Evolutionary conservation across 2,113 vertebrate genomes (phyloP), one percentile per base, ranked within the genome.

Genomic region (Lagopus leucura): DNA sequence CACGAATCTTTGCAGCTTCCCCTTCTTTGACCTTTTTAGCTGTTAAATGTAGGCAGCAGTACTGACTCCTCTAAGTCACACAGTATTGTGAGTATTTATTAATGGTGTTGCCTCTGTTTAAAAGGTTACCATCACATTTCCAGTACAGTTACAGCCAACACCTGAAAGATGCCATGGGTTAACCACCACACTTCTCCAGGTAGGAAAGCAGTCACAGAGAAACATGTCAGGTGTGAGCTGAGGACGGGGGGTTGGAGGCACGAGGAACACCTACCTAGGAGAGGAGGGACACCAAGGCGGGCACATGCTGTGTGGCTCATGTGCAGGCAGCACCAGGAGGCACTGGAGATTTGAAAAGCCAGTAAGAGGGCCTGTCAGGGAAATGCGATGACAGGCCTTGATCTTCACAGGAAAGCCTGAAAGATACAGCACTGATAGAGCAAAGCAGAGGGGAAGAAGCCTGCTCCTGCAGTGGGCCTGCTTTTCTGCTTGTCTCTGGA

Each of bases 281-380:
- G 25, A 64, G 36, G 27, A 86, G 38, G 48, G 21, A 10, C 25
- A 32, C 72, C 48, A 48, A 36, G 14, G 22, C 22, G 8, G 47
- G 16, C 25, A 13, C 2, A 6, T 28, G 34, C 14, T 7, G 67
- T 18, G 8, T 18, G 17, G 47, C n/a, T 15, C 17, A 6, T 24
- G n/a, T 40, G 32, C 55, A 40, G 70, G 36, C 25, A 40, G 38
- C 25, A 28, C n/a, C 55, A 13, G 60, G 30, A 91, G 30, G 3
- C 38, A 72, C 17, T 1, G 0, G 54, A 38, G 40, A 30, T 28
- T 34, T 16, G 0, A 64, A 50, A 2, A 88, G 47, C 20, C 34
- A n/a, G 13, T 27, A 21, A 50, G 30, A 43, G 36, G 25, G 8
- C 79, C 1, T 3, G 69, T 28, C 13, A 21, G 30, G 52, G 38